A percentile compares a stretch with the other conserved stretches of the same genome.
Evolutionary conservation across 2,888 invertebrate genomes (phyloP).

Genomic region (Embidobia sp.): DNA sequence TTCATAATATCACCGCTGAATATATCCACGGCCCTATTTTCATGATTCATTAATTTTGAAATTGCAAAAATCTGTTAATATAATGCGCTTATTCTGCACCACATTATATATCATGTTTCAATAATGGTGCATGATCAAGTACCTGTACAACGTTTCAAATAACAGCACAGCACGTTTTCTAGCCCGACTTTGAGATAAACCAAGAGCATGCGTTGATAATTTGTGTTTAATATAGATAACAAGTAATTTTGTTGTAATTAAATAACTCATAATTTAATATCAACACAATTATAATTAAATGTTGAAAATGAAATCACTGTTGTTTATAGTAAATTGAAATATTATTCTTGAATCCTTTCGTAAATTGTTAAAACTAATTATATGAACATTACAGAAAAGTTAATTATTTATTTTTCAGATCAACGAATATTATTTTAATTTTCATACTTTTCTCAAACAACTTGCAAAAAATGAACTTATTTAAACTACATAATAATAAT

Average conservation of each 20-base stretch:
- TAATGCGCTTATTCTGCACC: neutral
- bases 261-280: neutral
- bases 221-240: neutral
- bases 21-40: too few relatives aligned
- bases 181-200: slow-evolving; percentile 12
- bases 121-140: slow-evolving; percentile 20
- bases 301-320: too few relatives aligned
- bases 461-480: too few relatives aligned
- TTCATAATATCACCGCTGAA: too few relatives aligned
- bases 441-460: too few relatives aligned
- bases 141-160: slow-evolving; percentile 8
- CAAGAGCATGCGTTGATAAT: neutral
- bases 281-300: slow-evolving; percentile 1
- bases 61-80: slow-evolving; percentile 2
- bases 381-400: too few relatives aligned
- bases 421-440: too few relatives aligned
- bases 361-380: too few relatives aligned
- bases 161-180: slow-evolving; percentile 22
- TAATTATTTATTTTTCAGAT: too few relatives aligned
- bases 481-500: too few relatives aligned
- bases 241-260: slow-evolving; percentile 2
- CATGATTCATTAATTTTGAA: neutral
- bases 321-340: too few relatives aligned
- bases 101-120: slow-evolving; percentile 9
- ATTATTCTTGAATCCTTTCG: too few relatives aligned